Evolutionary conservation across 2,797 vertebrate species (phyloP).

Genomic region (Anableps anableps): DNA sequence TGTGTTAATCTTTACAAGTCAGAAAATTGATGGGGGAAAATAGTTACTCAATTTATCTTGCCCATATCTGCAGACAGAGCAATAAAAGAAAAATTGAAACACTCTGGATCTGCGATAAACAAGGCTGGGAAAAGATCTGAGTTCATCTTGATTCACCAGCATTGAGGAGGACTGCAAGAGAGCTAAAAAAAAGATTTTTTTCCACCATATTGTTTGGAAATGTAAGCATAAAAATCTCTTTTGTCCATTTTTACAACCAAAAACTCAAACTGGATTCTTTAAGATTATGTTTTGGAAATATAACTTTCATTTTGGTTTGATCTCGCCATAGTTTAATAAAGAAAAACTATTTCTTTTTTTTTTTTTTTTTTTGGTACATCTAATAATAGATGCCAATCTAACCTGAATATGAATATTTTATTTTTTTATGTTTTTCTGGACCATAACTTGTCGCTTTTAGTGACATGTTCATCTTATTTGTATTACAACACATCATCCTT

Average conservation of each 20-base stretch:
- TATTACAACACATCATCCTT: slow-evolving; percentile 7
- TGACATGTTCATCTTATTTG: neutral
- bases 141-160: neutral
- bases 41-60: too few relatives aligned
- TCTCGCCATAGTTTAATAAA: neutral
- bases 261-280: neutral
- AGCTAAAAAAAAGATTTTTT: neutral
- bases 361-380: too few relatives aligned
- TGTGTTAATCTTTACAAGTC: too few relatives aligned
- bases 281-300: neutral
- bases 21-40: too few relatives aligned
- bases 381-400: neutral
- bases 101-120: too few relatives aligned
- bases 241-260: neutral
- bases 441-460: neutral
- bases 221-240: neutral
- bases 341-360: neutral
- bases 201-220: neutral
- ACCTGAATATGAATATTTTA: neutral
- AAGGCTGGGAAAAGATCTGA: too few relatives aligned
- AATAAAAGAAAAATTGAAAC: too few relatives aligned
- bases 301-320: neutral
- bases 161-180: neutral
- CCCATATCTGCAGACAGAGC: too few relatives aligned
- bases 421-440: neutral